Percentiles rank a stretch among this genome's conserved stretches.
Conservation (phyloP, 2,113 vertebrate species). For the Chloebia gouldiae region DNA sequence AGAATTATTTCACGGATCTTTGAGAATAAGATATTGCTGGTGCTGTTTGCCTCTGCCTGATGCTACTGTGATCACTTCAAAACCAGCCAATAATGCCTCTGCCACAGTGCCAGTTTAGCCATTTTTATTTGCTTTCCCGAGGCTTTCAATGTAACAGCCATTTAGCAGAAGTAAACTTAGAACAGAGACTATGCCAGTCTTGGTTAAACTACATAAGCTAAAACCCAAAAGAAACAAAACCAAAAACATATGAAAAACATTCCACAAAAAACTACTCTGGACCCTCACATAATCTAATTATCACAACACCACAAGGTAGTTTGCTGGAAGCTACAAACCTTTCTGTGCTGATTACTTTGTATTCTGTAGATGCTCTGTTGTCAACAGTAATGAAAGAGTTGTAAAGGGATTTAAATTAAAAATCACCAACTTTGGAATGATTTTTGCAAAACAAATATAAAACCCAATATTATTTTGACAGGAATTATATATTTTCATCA, state of each 20-base stretch:
- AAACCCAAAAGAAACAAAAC: neutral
- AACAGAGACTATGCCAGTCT: neutral
- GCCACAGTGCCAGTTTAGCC: neutral
- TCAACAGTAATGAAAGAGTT: neutral
- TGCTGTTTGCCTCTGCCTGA: neutral
- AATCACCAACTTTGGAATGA: neutral
- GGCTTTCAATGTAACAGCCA: neutral
- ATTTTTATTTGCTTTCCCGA: neutral
- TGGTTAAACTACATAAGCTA: neutral
- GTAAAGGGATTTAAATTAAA: neutral
- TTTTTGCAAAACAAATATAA: neutral
- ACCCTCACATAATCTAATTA: neutral
- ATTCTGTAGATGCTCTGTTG: neutral
- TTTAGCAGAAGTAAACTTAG: neutral
- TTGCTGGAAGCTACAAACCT: neutral
- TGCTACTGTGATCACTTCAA: neutral
- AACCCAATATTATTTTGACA: neutral
- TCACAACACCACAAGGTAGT: neutral
- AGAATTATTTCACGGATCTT: neutral
- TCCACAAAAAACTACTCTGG: neutral
- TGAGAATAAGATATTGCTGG: neutral
- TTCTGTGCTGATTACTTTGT: neutral
- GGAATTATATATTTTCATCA: neutral
- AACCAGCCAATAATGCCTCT: neutral
- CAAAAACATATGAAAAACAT: neutral